phyloP scores from a whole-genome alignment of 2,113 vertebrate species.

The Macaca mulatta region DNA sequence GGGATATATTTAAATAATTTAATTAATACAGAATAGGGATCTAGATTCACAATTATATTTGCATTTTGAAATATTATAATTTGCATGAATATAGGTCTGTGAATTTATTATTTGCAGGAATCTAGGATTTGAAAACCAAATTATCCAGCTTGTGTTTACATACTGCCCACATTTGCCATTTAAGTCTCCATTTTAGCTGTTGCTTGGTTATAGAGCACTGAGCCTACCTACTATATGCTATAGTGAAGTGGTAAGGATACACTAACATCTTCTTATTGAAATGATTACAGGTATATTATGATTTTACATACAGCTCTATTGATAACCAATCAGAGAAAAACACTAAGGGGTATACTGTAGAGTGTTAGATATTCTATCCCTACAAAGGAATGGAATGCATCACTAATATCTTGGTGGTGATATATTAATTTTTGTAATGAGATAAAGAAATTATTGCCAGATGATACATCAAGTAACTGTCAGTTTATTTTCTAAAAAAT shows the following conservation, averaged over 20 bases:
- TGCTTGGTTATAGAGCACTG: background rate
- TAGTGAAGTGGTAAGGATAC: background rate
- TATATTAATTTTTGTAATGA: background rate
- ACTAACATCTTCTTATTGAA: constrained; percentile 46
- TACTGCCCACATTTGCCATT: background rate
- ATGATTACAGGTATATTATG: background rate
- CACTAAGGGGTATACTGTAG: background rate
- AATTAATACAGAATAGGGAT: background rate
- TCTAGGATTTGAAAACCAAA: background rate
- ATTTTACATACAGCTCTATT: constrained; percentile 20
- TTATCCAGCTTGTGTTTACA: background rate
- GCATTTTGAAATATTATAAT: background rate
- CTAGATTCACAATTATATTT: background rate
- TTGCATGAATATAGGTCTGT: background rate
- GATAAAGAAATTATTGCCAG: constrained; percentile 46
- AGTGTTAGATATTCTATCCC: background rate
- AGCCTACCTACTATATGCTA: background rate
- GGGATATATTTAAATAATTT: background rate
- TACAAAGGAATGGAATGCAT: background rate
- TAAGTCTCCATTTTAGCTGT: background rate
- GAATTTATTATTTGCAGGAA: background rate
- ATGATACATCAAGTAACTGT: background rate
- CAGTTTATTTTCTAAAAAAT: background rate
- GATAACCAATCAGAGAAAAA: constrained; percentile 17
- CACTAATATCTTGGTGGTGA: background rate